phyloP scores from a whole-genome alignment of 2,888 invertebrate genomes.

The Microplitis deprimator region DNA sequence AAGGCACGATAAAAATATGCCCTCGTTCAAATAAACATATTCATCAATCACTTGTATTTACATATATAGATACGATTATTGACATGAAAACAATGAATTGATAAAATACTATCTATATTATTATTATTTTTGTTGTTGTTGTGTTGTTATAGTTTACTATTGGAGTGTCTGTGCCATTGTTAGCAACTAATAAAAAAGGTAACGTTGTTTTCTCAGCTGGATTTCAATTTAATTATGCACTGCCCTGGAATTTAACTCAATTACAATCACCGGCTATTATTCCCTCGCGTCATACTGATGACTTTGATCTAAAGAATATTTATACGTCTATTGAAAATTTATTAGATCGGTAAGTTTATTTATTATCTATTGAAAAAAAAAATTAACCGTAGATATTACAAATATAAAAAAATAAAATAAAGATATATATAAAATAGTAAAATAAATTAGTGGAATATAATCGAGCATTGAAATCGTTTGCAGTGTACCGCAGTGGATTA shows the following conservation, averaged over 20 bases:
- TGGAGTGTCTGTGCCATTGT: slow-evolving; percentile 61
- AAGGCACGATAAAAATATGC: too few relatives aligned
- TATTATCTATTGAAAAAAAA: not conserved
- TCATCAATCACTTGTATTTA: not conserved
- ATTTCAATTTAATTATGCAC: slow-evolving; percentile 67
- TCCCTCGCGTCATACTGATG: slow-evolving; percentile 57
- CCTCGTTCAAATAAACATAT: not conserved
- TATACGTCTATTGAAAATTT: slow-evolving; percentile 62
- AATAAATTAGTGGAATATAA: not conserved
- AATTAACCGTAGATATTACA: too few relatives aligned
- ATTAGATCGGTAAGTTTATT: slow-evolving; percentile 62
- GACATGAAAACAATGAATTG: not conserved
- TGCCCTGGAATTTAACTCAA: slow-evolving; percentile 66
- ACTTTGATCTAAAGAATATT: slow-evolving; percentile 61
- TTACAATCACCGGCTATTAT: slow-evolving; percentile 59
- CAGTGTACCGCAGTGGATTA: slow-evolving; percentile 11
- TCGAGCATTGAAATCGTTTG: slow-evolving; percentile 6
- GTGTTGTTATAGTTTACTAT: slow-evolving; percentile 57
- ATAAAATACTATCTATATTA: not conserved
- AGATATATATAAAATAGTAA: not conserved
- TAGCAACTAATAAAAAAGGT: slow-evolving; percentile 62
- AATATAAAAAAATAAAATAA: not conserved
- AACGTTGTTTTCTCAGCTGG: slow-evolving; percentile 60
- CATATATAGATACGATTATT: not conserved
- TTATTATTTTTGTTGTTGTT: not conserved